A percentile compares a stretch with the other conserved stretches of the same genome.
Conservation (phyloP, 2,888 invertebrate genomes). For the Hanleya hanleyi region DNA sequence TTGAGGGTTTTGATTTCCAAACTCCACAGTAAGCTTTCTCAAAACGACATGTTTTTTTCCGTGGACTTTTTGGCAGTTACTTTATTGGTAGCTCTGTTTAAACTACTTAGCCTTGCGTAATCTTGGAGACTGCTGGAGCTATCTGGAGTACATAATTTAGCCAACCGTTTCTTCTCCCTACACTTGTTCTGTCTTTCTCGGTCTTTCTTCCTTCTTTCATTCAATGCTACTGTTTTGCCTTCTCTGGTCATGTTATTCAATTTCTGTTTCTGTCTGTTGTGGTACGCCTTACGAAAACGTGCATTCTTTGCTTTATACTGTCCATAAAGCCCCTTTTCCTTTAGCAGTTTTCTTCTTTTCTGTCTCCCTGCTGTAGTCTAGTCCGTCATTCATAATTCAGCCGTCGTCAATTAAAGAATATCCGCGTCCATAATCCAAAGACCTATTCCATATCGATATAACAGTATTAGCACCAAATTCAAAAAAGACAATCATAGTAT, state of each 20-base stretch:
- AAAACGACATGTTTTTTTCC: neutral
- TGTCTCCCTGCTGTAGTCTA: neutral
- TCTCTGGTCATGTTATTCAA: slow-evolving; percentile 1
- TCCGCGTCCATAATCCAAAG: too few relatives aligned
- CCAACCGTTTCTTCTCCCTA: neutral
- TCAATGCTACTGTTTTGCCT: neutral
- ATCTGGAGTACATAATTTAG: neutral
- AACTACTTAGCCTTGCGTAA: neutral
- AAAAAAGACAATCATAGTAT: too few relatives aligned
- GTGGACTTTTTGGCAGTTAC: slow-evolving; percentile 1
- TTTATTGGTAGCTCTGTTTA: neutral
- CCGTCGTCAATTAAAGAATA: too few relatives aligned
- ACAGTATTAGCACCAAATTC: too few relatives aligned
- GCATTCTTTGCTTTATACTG: neutral
- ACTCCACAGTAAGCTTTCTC: slow-evolving; percentile 16
- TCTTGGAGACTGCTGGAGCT: neutral
- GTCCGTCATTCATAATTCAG: too few relatives aligned
- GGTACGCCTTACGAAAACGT: neutral
- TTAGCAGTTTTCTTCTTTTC: neutral
- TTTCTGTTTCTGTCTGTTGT: neutral
- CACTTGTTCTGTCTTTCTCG: neutral
- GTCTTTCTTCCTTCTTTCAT: neutral
- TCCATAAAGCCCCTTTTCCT: neutral
- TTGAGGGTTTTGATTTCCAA: slow-evolving; percentile 19
- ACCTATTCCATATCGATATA: too few relatives aligned